Base-by-base conservation (phyloP, 2,888 invertebrate species). In the Pseudococcus jackbeardsleyi region DNA sequence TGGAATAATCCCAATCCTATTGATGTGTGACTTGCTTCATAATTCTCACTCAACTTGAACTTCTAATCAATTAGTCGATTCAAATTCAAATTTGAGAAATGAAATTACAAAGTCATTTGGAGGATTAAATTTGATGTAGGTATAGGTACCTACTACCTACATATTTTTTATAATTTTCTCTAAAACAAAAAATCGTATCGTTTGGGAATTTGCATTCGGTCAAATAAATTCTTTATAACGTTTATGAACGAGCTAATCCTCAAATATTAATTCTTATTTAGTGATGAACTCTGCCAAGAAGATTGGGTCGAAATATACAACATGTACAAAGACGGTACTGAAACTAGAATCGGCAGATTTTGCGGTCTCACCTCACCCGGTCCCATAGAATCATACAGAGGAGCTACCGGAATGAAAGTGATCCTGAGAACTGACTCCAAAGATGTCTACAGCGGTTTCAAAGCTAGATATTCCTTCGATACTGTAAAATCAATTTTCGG, bases 261-360 rank as follows among this genome's bases (percentile, higher is more conserved):
- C 48, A 12, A 9, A 12, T 9, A 50, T 50, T 50, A 50, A 15
- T 87, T 54, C 17, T 39, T 59, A 3, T 54, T 33, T 91, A 96
- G 96, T 89, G 93, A 94, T 82, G 93, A 94, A 88, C 94, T 95
- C 89, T 98, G 98, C 92, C 95, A 95, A 92, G 97, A 98, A 92
- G 98, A 98, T 92, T 98, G 97, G 97, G 93, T 98, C 91, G 98
- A 98, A 92, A 96, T 98, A 91, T 97, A 96, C 93, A 97, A 97
- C 92, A 94, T 96, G 91, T 97, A 96, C 91, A 94, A 95, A 90
- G 96, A 96, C 92, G 94, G 95, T 89, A 94, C 95, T 89, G 96
- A 96, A 91, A 95, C 95, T 91, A 93, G 97, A 91, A 94, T 98
- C 90, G 98, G 97, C 85, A 95, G 97, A 90, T 99, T 98, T 93